A percentile compares a stretch with the other conserved stretches of the same genome.
Evolutionary conservation across 2,888 invertebrate species (phyloP).

Genomic region (Choreutis nemorana): DNA sequence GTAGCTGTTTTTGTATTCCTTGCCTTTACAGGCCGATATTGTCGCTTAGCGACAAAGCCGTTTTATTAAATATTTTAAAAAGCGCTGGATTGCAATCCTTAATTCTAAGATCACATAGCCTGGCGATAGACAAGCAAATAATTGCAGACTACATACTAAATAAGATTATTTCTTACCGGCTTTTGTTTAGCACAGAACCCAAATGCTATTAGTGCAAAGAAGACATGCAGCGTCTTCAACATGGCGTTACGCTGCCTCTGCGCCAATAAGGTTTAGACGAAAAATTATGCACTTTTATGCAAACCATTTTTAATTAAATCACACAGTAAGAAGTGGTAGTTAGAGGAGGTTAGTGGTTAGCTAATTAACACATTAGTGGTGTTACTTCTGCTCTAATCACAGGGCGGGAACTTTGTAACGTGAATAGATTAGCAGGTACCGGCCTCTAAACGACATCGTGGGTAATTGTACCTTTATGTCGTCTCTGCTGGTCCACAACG

Average conservation of each 20-base stretch:
- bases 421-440: slow-evolving; percentile 22
- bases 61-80: no score
- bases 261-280: slow-evolving; percentile 17
- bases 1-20: no score
- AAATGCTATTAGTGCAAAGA: slow-evolving; percentile 25
- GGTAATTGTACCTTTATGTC: no score
- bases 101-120: no score
- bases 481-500: no score
- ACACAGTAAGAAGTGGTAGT: slow-evolving; percentile 16
- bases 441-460: no score
- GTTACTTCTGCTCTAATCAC: slow-evolving; percentile 37
- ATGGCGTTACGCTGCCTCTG: slow-evolving; percentile 30
- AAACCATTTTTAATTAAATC: slow-evolving; percentile 1
- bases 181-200: slow-evolving; percentile 34
- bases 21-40: no score
- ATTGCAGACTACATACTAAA: not conserved
- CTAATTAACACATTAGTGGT: slow-evolving; percentile 37
- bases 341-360: slow-evolving; percentile 24
- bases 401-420: slow-evolving; percentile 29
- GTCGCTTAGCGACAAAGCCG: no score
- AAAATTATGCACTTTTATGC: no score
- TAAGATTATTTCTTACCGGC: slow-evolving; percentile 27
- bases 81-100: no score
- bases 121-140: no score
- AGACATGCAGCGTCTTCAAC: slow-evolving; percentile 29